Evolutionary conservation across 2,797 vertebrate species (phyloP).

Genomic region (Danio aesculapii): DNA sequence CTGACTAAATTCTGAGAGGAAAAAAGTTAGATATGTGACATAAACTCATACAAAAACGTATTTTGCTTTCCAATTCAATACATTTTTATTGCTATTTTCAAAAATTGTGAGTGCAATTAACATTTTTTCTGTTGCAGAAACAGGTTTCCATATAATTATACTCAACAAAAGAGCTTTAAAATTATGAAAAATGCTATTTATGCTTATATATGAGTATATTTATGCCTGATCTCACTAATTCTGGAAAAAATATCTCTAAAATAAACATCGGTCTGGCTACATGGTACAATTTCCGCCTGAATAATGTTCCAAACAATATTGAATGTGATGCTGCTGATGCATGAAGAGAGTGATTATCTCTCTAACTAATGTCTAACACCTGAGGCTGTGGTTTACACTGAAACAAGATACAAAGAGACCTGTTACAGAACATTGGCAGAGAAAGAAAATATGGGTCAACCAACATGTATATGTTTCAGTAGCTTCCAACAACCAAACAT

Average conservation of each 20-base stretch:
- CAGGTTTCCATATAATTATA: too few relatives aligned
- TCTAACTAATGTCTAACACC: conserved; percentile 61
- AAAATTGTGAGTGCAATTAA: too few relatives aligned
- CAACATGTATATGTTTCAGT: conserved; percentile 25
- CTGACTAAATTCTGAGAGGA: too few relatives aligned
- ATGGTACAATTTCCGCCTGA: not conserved
- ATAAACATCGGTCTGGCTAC: not conserved
- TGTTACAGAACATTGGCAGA: conserved; percentile 20
- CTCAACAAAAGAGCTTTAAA: too few relatives aligned
- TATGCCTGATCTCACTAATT: conserved; percentile 4
- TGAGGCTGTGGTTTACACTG: conserved; percentile 63
- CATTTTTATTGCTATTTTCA: too few relatives aligned
- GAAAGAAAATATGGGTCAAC: conserved; percentile 25
- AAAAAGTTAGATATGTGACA: too few relatives aligned
- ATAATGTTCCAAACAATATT: conserved; percentile 12
- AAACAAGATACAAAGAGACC: conserved; percentile 60
- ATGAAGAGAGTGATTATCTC: conserved; percentile 41
- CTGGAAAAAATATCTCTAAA: not conserved
- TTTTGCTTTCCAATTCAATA: too few relatives aligned
- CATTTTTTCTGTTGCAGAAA: too few relatives aligned
- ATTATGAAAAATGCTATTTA: too few relatives aligned
- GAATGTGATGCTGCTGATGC: conserved; percentile 35
- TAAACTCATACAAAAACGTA: too few relatives aligned
- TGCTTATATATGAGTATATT: not conserved
- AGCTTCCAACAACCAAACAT: not conserved